Base-by-base conservation (phyloP, 2,797 vertebrate genomes). In the Phrynocephalus forsythii region DNA sequence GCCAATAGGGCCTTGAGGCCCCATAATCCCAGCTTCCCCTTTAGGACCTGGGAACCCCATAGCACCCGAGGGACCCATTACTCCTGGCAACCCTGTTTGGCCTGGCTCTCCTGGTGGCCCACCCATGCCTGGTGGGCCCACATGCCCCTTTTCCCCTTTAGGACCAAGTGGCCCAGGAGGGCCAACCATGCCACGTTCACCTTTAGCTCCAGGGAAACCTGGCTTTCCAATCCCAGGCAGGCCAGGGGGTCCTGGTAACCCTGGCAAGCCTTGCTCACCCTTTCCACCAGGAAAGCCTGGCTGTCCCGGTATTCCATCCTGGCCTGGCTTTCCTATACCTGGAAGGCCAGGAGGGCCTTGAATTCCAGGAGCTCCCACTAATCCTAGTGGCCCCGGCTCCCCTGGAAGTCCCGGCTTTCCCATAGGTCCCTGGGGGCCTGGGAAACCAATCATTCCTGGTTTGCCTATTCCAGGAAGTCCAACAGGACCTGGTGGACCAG, bases 151-250 rank as follows among this genome's bases (percentile, higher is more conserved):
- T 88, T 99, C 98, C 5, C 99, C 99, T 94, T 98, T 98, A 0
- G 94, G 96, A 15, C 99, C 99, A 84, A 97, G 94, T 82, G 95
- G 94, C 1, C 99, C 99, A 0, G 97, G 97, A 90, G 97, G 89
- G 30, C 99, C 99, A 16, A 91, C 96, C 48, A 98, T 87, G 0
- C 99, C 99, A 48, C 97, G 98, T 83, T 99, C 98, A 71, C 99
- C 99, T 92, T 98, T 99, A 68, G 96, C 97, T 60, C 99, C 99
- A 0, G 98, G 98, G 89, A 98, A 98, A 38, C 99, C 99, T 3
- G 98, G 97, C 93, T 99, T 99, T 22, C 98, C 98, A 1, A 98
- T 96, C 1, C 99, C 99, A 0, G 98, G 98, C 68, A 97, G 91
- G 1, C 99, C 99, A 0, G 98, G 98, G 26, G 97, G 96, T 3